These are phyloP conservation scores for Clepsis dumicolana DNA, from an alignment of 2,888 invertebrate genomes.

Conservation along the genomic window DNA sequence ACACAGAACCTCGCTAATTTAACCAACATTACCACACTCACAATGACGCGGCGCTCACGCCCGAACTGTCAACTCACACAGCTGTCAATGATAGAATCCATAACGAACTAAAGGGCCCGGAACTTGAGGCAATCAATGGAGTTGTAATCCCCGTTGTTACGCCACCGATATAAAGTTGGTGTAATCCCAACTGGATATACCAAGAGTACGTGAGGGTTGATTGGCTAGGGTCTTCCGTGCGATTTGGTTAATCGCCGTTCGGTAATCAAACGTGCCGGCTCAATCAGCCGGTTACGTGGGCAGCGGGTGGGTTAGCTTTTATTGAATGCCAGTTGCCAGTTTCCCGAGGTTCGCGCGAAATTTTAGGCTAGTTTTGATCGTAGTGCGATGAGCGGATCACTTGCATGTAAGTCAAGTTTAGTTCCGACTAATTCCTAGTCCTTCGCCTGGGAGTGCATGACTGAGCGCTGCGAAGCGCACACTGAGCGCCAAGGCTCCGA, in stretches of 20 bases:
- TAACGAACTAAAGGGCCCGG: conserved; percentile 54
- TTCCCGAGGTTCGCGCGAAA: conserved; percentile 1
- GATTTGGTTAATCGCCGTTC: conserved; percentile 69
- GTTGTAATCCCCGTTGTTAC: conserved; percentile 58
- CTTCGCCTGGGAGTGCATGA: too few relatives aligned
- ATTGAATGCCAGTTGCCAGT: conserved; percentile 22
- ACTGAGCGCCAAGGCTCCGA: too few relatives aligned
- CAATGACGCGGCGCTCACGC: neutral
- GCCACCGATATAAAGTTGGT: conserved; percentile 60
- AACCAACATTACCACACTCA: neutral
- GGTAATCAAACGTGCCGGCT: conserved; percentile 58
- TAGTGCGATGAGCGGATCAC: too few relatives aligned
- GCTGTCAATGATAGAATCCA: conserved; percentile 41
- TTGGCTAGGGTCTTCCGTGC: conserved; percentile 58
- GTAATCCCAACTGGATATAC: conserved; percentile 62
- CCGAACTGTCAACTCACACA: conserved; percentile 24
- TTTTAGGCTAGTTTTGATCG: neutral
- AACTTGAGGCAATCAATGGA: conserved; percentile 59
- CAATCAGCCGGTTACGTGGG: conserved; percentile 44
- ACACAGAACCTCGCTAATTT: neutral
- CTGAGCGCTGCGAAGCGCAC: too few relatives aligned
- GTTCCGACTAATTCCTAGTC: too few relatives aligned
- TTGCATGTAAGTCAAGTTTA: too few relatives aligned
- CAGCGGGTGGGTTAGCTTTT: conserved; percentile 20
- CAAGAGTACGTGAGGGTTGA: conserved; percentile 61